phyloP scores from a whole-genome alignment of 2,888 invertebrate genomes.

The Ceriagrion tenellum region DNA sequence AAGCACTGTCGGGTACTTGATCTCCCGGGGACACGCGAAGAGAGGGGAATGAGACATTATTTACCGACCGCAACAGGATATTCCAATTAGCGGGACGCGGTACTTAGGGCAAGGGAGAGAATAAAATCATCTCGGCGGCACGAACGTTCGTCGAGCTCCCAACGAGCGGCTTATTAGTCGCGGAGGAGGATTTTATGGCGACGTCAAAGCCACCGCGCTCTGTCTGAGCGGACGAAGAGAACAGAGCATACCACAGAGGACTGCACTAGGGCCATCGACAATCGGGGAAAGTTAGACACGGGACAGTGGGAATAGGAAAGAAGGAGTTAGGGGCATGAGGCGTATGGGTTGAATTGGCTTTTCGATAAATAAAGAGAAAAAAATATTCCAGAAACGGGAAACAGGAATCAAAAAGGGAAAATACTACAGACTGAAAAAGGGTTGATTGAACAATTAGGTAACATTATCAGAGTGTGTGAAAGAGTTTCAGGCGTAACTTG shows the following conservation, averaged over 20 bases:
- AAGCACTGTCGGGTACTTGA: conserved; percentile 26
- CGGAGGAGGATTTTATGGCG: conserved; percentile 1
- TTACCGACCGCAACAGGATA: conserved; percentile 39
- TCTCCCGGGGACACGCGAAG: neutral
- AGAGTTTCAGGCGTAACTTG: too few species aligned
- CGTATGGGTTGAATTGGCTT: too few species aligned
- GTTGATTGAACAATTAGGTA: too few species aligned
- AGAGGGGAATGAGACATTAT: neutral
- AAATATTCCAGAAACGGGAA: too few species aligned
- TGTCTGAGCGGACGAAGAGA: neutral
- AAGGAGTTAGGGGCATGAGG: neutral
- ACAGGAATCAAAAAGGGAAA: too few species aligned
- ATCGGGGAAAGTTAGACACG: neutral
- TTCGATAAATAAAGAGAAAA: too few species aligned
- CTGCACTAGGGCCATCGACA: neutral
- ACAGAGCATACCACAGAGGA: neutral
- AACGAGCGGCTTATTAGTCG: neutral
- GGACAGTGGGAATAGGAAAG: neutral
- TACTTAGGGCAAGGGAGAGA: neutral
- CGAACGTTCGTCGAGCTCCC: neutral
- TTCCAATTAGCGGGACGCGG: conserved; percentile 37
- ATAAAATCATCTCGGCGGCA: conserved; percentile 48
- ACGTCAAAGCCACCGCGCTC: neutral
- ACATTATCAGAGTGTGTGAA: too few species aligned
- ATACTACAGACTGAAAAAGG: too few species aligned